Evolutionary conservation across 2,888 invertebrate species (phyloP), one percentile per base, ranked within the genome.

Genomic region (Cordilura impudica): DNA sequence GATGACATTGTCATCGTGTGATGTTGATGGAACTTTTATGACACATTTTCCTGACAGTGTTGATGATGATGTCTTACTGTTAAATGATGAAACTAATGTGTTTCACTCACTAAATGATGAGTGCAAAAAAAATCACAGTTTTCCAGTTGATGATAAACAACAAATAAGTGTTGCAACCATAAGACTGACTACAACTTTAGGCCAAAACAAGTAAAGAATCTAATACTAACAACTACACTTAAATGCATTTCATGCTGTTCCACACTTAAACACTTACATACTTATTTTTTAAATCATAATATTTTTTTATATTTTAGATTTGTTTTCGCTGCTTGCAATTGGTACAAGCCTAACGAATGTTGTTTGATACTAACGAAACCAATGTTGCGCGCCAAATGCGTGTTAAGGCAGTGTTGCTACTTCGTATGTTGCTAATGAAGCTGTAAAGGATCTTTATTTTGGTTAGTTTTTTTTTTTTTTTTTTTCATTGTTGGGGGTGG

Each of bases 41-140:
- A 81, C 79, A 79, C 54, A 60, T 78, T 69, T 79, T 78, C 65
- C 70, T 71, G 82, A 73, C 75, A 72, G 51, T 47, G 65, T 77
- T 70, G 78, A 56, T 81, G 81, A 79, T 67, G 73, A 74, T 78
- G 70, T 69, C 73, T 82, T 83, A 81, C 78, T 81, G 82, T 65
- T 54, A 61, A 73, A 54, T 39, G 43, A 26, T 51, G 23, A 49
- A 26, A 77, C 56, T 26, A 47, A 61, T 70, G 66, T 58, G 45
- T 35, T 49, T 26, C 8, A 61, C 47, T n/a, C 45, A 60, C 49
- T 69, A 67, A 56, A n/a, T 49, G 54, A 31, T 71, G 78, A 73
- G 70, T 78, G 76, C 73, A 53, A 73, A 58, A 35, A 67, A 73
- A 82, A 81, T 73, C 63, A 71, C 58, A 61, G 53, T 67, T 61